Evolutionary conservation across 1,140 invertebrate species (phyloP).

Genomic region (Dryas iulia): DNA sequence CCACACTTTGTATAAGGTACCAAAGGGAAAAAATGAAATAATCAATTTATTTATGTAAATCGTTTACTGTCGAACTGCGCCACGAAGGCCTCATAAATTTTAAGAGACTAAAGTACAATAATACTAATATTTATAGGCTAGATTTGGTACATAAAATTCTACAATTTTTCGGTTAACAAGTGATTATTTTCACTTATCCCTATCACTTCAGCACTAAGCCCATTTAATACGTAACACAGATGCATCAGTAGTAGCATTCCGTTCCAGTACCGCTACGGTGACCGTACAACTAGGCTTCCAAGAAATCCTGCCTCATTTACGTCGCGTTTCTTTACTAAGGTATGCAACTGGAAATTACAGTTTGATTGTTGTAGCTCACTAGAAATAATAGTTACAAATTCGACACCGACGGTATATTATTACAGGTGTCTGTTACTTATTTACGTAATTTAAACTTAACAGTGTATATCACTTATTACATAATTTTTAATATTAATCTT

Average conservation of each 20-base stretch:
- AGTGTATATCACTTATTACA: too few relatives aligned
- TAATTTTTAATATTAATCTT: too few relatives aligned
- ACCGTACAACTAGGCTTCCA: conserved; percentile 28
- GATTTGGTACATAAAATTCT: neutral
- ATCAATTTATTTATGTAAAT: too few relatives aligned
- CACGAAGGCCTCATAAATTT: too few relatives aligned
- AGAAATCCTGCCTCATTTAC: conserved; percentile 33
- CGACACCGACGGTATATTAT: neutral
- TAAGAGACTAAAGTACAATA: too few relatives aligned
- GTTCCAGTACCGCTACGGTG: conserved; percentile 31
- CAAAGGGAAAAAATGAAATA: too few relatives aligned
- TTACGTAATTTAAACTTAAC: neutral
- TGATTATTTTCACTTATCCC: neutral
- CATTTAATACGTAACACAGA: conserved; percentile 15
- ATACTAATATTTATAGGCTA: neutral
- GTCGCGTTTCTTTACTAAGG: conserved; percentile 29
- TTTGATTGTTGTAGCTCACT: conserved; percentile 26
- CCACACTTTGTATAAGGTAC: too few relatives aligned
- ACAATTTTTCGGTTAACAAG: neutral
- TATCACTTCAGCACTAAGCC: too few relatives aligned
- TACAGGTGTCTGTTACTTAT: neutral
- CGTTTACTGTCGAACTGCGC: too few relatives aligned
- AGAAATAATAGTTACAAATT: neutral
- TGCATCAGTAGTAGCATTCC: conserved; percentile 32
- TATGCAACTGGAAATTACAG: conserved; percentile 32